A percentile compares a stretch with the other conserved stretches of the same genome.
These are phyloP conservation scores for Hydrozoanthus gracilis DNA, from an alignment of 92 coral and sea anemone genomes.

Conservation along the genomic window DNA sequence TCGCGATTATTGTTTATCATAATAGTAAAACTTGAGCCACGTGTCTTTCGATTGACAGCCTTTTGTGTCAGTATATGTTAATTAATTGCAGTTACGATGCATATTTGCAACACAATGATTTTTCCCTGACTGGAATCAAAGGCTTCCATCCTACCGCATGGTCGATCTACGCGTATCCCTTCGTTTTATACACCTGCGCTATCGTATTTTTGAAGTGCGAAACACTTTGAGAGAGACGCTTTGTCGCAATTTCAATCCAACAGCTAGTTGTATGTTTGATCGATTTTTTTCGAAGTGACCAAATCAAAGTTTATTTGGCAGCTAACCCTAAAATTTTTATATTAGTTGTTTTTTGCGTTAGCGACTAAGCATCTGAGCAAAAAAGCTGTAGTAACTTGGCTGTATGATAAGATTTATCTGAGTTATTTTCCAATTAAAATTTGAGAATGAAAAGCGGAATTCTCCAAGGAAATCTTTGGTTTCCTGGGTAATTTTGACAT, in stretches of 20 bases:
- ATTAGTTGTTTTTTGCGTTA: constrained; percentile 4
- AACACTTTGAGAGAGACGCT: background rate
- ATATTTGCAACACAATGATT: constrained; percentile 82
- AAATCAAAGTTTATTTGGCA: constrained; percentile 21
- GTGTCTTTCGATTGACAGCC: constrained; percentile 92
- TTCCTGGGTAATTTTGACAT: constrained; percentile 46
- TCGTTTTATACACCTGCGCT: constrained; percentile 9
- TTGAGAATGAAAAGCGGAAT: constrained; percentile 33
- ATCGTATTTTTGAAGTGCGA: constrained; percentile 10
- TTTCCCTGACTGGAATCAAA: constrained; percentile 63
- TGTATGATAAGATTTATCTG: background rate
- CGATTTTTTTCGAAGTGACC: constrained; percentile 7
- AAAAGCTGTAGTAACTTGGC: constrained; percentile 23
- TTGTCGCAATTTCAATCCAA: constrained; percentile 12
- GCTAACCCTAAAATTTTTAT: background rate
- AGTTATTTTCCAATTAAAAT: constrained; percentile 36
- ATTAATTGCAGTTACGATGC: constrained; percentile 72
- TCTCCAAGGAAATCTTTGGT: constrained; percentile 21
- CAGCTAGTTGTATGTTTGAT: constrained; percentile 29
- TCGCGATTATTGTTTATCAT: constrained; percentile 79
- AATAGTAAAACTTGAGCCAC: constrained; percentile 73
- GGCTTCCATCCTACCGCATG: constrained; percentile 37
- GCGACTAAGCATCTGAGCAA: constrained; percentile 25
- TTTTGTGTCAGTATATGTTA: constrained; percentile 86
- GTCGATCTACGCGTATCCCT: background rate